Conservation (phyloP, 1,140 invertebrate genomes). For the Trichogramma pretiosum region DNA sequence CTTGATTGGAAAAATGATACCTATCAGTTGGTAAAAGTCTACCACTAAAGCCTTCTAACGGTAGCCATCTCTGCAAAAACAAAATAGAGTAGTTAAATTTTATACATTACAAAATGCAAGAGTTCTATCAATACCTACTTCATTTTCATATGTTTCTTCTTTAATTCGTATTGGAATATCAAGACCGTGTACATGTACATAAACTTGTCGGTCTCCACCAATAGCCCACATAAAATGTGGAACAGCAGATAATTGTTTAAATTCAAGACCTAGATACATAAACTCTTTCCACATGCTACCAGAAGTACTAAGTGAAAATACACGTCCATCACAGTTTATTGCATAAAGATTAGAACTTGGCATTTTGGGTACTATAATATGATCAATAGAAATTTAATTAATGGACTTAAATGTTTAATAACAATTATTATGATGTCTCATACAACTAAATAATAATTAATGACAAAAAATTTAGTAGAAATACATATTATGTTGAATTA, state of each 20-base stretch:
- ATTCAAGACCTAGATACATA: conserved; percentile 73
- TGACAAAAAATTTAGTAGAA: not conserved
- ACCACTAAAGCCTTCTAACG: conserved; percentile 77
- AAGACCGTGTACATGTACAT: conserved; percentile 77
- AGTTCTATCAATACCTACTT: conserved; percentile 45
- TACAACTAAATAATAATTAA: not conserved
- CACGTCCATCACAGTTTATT: conserved; percentile 77
- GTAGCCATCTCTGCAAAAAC: conserved; percentile 68
- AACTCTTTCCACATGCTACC: conserved; percentile 76
- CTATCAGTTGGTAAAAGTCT: conserved; percentile 78
- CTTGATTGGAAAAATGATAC: conserved; percentile 71
- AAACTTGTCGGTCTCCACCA: conserved; percentile 83
- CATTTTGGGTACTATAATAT: conserved; percentile 40
- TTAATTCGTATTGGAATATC: conserved; percentile 83
- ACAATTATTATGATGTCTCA: not conserved
- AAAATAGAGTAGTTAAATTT: conserved; percentile 7
- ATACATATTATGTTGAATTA: too few species aligned
- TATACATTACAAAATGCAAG: not conserved
- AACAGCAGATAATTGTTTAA: conserved; percentile 76
- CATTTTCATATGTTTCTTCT: conserved; percentile 88
- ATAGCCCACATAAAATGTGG: conserved; percentile 83
- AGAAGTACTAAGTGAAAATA: conserved; percentile 70
- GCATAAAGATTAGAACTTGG: conserved; percentile 72
- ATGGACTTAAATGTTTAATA: too few species aligned
- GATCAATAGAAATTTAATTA: too few species aligned